Evolutionary conservation across 2,797 vertebrate genomes (phyloP), one percentile per base, ranked within the genome.

Genomic region (Sarcoramphus papa): DNA sequence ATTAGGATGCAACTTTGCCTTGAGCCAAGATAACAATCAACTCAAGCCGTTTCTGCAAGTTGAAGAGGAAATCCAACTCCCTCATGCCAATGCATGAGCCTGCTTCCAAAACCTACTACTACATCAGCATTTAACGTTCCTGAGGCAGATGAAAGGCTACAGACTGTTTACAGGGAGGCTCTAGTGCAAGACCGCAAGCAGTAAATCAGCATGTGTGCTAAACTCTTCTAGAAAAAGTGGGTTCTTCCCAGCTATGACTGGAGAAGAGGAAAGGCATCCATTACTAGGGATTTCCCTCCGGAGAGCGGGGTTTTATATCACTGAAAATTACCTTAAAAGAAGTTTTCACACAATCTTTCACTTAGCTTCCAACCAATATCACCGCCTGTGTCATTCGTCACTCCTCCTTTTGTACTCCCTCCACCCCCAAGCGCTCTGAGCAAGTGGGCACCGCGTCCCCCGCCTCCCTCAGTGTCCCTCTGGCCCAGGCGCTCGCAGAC

Each of bases 151-250:
- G 10, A 59, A 28, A 43, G 47, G 57, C 37, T 23, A 3, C 33
- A 8, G 7, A 0, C 5, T 9, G 67, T 27, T 10, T 5, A 11
- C 17, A 16, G 13, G 4, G 48, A 19, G 9, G 33, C 33, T 37
- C 4, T 3, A 10, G 33, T 5, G 12, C 37, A 10, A 2, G 1
- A 8, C 19, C 11, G 45, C 1, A 1, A 60, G 47, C 67, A 9
- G 28, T 8, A 4, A 10, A 7, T 7, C 59, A 8, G 31, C 6
- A 45, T 9, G 23, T 14, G 4, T 0, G 2, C 9, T 10, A 11
- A 28, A 50, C 6, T 15, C 45, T 6, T 13, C 14, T 5, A 50
- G 45, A 15, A 35, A 23, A 33, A 23, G 48, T 1, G 14, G 17
- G 18, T 27, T 40, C 37, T 35, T 11, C n/a, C 43, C 37, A 18